Evolutionary conservation across 2,113 vertebrate species (phyloP).

Genomic region (Coracopsis vasa): DNA sequence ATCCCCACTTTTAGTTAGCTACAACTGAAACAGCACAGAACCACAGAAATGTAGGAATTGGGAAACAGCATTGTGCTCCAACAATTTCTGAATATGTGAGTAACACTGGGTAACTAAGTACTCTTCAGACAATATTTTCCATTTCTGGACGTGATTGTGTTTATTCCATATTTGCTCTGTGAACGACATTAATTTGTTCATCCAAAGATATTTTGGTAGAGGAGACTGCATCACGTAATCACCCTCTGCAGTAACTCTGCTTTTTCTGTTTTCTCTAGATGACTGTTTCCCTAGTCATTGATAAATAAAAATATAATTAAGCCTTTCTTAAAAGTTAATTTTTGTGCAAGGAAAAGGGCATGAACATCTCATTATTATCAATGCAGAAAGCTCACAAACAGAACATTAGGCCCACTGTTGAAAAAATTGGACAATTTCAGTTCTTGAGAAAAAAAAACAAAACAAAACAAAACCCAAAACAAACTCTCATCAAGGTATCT

Average conservation of each 20-base stretch:
- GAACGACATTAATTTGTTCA: neutral
- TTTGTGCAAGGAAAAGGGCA: neutral
- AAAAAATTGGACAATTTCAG: neutral
- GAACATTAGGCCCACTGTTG: neutral
- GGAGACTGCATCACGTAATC: neutral
- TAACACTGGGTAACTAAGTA: neutral
- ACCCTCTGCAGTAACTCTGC: neutral
- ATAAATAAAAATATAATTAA: conserved; percentile 34
- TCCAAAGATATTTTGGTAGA: neutral
- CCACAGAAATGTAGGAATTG: neutral
- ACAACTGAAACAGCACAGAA: neutral
- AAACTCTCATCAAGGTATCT: neutral
- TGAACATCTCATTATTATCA: neutral
- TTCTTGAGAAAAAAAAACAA: neutral
- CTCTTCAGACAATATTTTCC: neutral
- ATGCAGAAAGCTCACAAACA: conserved; percentile 10
- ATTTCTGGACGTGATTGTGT: neutral
- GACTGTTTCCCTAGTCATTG: neutral
- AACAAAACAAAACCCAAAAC: neutral
- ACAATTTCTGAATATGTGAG: neutral
- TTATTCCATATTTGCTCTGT: neutral
- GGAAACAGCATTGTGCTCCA: neutral
- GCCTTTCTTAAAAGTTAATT: conserved; percentile 49
- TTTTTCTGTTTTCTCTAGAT: neutral
- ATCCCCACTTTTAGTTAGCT: neutral